Base-by-base conservation (phyloP, 1,140 invertebrate species). In the Riptortus pedestris region DNA sequence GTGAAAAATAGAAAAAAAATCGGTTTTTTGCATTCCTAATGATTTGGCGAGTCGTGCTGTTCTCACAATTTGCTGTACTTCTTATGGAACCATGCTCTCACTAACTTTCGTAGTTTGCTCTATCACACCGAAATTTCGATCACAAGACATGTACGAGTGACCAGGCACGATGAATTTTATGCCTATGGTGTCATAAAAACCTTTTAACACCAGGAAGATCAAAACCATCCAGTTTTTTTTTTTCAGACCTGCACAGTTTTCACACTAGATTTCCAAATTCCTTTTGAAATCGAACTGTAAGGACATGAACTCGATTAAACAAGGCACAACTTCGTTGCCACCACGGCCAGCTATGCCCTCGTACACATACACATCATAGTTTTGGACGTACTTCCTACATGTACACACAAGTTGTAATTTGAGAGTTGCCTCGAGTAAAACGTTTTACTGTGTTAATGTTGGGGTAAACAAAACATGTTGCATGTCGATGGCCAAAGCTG, bases 361-460 rank as follows among this genome's bases (percentile, higher is more conserved):
- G 14, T 38, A 14, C 31, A 38, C 31, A 38, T 38, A 14, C 31
- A 38, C 31, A 38, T 38, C 5, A 38, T 7, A 38, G 5, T 38
- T 38, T 38, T 38, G 14, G 5, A 7, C 14, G 5, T 18, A n/a
- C 48, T 24, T 51, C 16, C 48, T 51, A 51, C 5, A 18, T 12
- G 14, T 7, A 24, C 16, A 24, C n/a, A 28, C n/a, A 57, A 57
- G 52, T 51, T 51, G 18, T 22, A 51, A 51, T 22, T 51, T 51
- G 20, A 22, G 3, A 62, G 43, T 55, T 52, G 11, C 31, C 26
- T 55, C 5, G 55, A 65, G 28, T 60, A 12, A 57, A 64, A 66
- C 58, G 64, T 55, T n/a, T n/a, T n/a, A 57, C 63, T 67, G 28
- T 57, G 45, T 62, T 51, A 31, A 31, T 0, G 45, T 62, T 27